Conservation (phyloP, 2,113 vertebrate genomes). For the Pogonocichla stellata region DNA sequence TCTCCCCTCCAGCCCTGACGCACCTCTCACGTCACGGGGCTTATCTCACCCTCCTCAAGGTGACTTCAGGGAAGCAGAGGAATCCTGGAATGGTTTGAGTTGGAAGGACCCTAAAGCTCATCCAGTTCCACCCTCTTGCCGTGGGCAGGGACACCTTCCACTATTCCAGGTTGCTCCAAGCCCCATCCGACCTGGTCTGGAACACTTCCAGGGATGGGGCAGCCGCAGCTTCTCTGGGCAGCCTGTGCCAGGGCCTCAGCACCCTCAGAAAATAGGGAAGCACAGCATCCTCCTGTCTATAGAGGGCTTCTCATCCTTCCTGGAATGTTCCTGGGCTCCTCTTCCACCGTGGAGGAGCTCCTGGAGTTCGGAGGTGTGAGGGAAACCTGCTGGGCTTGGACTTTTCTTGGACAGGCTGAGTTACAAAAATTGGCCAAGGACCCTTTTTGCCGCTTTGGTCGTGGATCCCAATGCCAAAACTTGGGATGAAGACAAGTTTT, state of each 20-base stretch:
- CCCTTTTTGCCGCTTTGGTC: not conserved
- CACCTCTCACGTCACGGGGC: not conserved
- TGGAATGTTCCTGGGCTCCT: not conserved
- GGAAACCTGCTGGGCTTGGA: not conserved
- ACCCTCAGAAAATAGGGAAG: not conserved
- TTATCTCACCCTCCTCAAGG: slow-evolving; percentile 55
- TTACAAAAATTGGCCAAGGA: not conserved
- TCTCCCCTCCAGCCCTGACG: not conserved
- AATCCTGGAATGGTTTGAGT: not conserved
- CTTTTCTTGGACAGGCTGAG: not conserved
- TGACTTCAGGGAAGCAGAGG: slow-evolving; percentile 1
- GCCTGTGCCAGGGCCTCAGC: not conserved
- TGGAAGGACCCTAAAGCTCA: not conserved
- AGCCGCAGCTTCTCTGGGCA: not conserved
- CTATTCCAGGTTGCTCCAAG: not conserved
- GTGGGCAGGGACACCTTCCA: not conserved
- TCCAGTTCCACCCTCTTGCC: not conserved
- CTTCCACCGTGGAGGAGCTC: not conserved
- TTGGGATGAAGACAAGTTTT: not conserved
- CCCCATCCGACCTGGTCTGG: accelerated
- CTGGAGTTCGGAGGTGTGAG: not conserved
- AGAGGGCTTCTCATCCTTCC: not conserved
- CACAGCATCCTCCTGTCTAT: accelerated
- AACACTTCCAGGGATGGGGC: not conserved
- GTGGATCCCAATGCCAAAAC: not conserved